These are phyloP conservation scores for Stomorhina lunata DNA, from an alignment of 2,888 invertebrate genomes.

Conservation along the genomic window DNA sequence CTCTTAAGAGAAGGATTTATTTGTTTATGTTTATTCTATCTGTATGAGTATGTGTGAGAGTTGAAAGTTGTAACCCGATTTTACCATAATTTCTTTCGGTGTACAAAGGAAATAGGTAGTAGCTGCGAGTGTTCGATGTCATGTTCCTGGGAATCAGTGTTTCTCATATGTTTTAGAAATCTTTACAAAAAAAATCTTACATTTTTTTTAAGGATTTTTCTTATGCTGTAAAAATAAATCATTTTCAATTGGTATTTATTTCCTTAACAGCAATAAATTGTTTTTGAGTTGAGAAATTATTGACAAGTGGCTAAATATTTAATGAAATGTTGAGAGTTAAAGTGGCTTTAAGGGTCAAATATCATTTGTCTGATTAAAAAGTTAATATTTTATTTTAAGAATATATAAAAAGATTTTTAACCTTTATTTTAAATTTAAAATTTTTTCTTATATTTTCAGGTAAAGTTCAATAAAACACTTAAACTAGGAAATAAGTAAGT, in stretches of 20 bases:
- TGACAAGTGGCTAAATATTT: constrained; percentile 39
- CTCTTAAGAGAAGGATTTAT: no score
- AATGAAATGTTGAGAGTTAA: constrained; percentile 6
- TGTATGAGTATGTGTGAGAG: no score
- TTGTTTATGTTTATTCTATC: no score
- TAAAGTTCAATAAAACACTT: no score
- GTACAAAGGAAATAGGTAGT: no score
- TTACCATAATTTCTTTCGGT: no score
- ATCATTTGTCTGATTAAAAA: neutral
- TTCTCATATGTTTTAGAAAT: neutral
- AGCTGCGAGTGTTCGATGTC: no score
- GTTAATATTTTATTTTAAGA: neutral
- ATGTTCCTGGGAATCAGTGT: constrained; percentile 40
- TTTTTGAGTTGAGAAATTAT: constrained; percentile 16
- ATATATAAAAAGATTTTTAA: neutral
- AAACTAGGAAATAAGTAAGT: no score
- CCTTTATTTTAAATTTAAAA: no score
- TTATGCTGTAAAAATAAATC: constrained; percentile 21
- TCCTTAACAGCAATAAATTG: constrained; percentile 29
- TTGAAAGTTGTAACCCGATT: no score
- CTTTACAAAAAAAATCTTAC: no score
- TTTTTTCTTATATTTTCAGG: no score
- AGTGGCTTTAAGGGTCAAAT: neutral
- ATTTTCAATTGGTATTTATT: constrained; percentile 42
- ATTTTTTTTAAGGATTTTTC: constrained; percentile 21